Conservation (phyloP, 1,140 invertebrate species). For the Eumeta japonica region DNA sequence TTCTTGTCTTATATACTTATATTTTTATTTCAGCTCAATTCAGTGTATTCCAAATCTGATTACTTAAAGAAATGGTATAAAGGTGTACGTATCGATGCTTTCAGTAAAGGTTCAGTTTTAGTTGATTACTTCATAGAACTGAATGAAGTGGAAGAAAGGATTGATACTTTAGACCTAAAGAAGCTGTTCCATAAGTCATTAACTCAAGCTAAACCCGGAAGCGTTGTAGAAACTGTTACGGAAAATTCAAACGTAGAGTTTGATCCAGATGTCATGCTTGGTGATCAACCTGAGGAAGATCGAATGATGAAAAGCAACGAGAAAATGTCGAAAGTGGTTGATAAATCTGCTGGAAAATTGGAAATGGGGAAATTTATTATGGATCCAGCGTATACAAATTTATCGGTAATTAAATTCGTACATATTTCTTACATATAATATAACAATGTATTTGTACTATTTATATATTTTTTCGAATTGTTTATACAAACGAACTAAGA, state of each 20-base stretch:
- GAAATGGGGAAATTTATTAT: slow-evolving; percentile 78
- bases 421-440: too few relatives aligned
- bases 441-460: slow-evolving; percentile 1
- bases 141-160: slow-evolving; percentile 69
- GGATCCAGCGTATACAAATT: slow-evolving; percentile 86
- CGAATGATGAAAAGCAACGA: slow-evolving; percentile 58
- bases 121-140: slow-evolving; percentile 86
- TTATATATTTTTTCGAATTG: slow-evolving; percentile 20
- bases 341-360: slow-evolving; percentile 59
- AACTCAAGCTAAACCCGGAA: slow-evolving; percentile 52
- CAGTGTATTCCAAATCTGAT: slow-evolving; percentile 73
- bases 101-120: slow-evolving; percentile 82
- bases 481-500: too few relatives aligned
- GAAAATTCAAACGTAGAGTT: slow-evolving; percentile 30
- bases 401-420: slow-evolving; percentile 66
- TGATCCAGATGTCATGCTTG: slow-evolving; percentile 46
- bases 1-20: slow-evolving; percentile 1
- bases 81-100: slow-evolving; percentile 81
- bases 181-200: slow-evolving; percentile 79
- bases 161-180: slow-evolving; percentile 81
- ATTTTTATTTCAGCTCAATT: slow-evolving; percentile 69
- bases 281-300: slow-evolving; percentile 57
- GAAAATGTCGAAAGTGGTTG: slow-evolving; percentile 56
- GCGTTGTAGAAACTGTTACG: slow-evolving; percentile 34
- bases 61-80: slow-evolving; percentile 79